Evolutionary conservation across 92 coral and sea anemone species (phyloP).

Genomic region (Parazoanthus darwini): DNA sequence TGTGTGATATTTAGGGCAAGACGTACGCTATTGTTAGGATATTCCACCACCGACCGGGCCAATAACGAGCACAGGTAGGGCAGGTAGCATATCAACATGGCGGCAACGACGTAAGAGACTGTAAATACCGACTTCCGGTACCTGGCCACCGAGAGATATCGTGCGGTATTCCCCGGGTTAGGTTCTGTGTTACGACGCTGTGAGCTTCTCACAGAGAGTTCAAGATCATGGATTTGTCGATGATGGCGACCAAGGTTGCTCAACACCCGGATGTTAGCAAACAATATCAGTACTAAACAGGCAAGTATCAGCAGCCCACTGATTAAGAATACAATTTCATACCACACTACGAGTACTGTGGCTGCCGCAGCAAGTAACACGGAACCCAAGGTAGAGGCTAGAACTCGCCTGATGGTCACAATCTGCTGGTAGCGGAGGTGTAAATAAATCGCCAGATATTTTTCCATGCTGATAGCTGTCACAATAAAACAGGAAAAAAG

Average conservation of each 20-base stretch:
- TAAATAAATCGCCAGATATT: slow-evolving; percentile 5
- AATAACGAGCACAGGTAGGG: slow-evolving; percentile 17
- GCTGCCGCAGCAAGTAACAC: neutral
- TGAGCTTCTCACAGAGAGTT: neutral
- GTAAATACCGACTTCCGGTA: slow-evolving; percentile 10
- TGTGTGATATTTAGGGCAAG: slow-evolving; percentile 1
- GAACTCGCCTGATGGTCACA: neutral
- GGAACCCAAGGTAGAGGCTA: neutral
- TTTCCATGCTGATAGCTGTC: slow-evolving; percentile 15
- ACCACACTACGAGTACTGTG: neutral
- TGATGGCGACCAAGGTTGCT: slow-evolving; percentile 5
- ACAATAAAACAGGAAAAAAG: slow-evolving; percentile 10
- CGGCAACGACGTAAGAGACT: neutral
- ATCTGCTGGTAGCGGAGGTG: slow-evolving; percentile 6
- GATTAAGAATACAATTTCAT: neutral
- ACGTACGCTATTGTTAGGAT: slow-evolving; percentile 14
- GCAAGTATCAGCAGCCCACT: neutral
- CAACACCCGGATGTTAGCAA: slow-evolving; percentile 6
- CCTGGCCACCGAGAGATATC: neutral
- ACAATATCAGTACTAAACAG: neutral
- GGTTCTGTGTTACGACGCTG: neutral
- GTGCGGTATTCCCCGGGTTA: neutral
- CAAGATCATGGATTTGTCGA: neutral
- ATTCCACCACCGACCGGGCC: slow-evolving; percentile 24
- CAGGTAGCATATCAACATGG: slow-evolving; percentile 8